Conservation (phyloP, 2,888 invertebrate genomes). For the Limnephilus lunatus region DNA sequence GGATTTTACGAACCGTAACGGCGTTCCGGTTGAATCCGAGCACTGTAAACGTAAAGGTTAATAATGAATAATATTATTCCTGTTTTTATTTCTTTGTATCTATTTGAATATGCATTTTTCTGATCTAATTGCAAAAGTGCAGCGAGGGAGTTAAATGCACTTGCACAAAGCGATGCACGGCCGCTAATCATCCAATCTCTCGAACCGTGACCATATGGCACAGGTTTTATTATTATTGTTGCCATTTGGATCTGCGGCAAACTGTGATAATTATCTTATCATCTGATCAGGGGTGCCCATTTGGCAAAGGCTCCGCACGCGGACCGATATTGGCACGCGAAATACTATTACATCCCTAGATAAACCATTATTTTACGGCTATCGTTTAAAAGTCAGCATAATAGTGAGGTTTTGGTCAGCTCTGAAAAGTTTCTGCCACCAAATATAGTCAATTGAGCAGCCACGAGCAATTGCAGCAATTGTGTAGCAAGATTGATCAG, state of each 20-base stretch:
- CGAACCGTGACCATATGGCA: neutral
- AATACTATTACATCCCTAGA: neutral
- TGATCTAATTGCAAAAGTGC: neutral
- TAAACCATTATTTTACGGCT: neutral
- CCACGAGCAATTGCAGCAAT: no score
- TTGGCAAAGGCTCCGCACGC: neutral
- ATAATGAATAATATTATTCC: neutral
- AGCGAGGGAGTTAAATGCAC: neutral
- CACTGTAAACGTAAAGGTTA: neutral
- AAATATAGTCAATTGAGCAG: no score
- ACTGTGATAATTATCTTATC: neutral
- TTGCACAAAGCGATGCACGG: neutral
- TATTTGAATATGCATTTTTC: neutral
- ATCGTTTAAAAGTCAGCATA: no score
- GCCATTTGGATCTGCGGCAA: neutral
- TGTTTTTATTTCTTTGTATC: neutral
- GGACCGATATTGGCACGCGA: neutral
- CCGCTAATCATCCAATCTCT: neutral
- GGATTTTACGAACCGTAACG: no score
- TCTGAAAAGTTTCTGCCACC: no score
- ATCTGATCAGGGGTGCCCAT: neutral
- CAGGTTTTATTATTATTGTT: neutral
- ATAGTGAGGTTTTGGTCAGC: no score
- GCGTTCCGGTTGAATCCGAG: neutral
- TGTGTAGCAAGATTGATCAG: no score